phyloP scores from a whole-genome alignment of 2,888 invertebrate genomes.

The Drosophila phalerata region DNA sequence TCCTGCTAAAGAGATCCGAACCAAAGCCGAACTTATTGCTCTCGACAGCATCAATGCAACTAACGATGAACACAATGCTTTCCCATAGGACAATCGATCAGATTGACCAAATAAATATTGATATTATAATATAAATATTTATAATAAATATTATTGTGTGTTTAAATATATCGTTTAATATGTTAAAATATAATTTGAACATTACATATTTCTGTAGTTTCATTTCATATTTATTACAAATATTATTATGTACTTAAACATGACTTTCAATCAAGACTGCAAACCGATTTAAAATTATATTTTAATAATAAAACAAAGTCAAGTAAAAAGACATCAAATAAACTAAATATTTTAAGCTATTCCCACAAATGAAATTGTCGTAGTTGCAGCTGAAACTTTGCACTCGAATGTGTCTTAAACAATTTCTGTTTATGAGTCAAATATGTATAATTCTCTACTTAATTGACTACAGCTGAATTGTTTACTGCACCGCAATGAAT shows the following conservation, averaged over 20 bases:
- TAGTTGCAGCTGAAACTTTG: no score
- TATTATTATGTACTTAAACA: not conserved
- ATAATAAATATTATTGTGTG: not conserved
- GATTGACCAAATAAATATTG: not conserved
- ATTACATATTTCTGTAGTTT: no score
- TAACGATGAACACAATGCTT: not conserved
- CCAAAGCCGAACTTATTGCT: constrained; percentile 36
- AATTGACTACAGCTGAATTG: constrained; percentile 7
- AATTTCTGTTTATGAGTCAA: not conserved
- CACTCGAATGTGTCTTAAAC: not conserved
- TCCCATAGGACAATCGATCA: not conserved
- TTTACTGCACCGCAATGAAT: constrained; percentile 23
- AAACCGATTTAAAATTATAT: no score
- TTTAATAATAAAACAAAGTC: no score
- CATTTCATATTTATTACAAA: no score
- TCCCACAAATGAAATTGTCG: no score
- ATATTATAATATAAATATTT: not conserved
- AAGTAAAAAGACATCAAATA: no score
- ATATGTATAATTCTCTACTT: not conserved
- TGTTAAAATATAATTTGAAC: no score
- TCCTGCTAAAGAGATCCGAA: not conserved
- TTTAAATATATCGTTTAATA: no score
- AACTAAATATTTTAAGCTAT: no score
- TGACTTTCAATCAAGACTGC: no score
- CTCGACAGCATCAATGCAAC: constrained; percentile 27